A percentile compares a stretch with the other conserved stretches of the same genome.
phyloP scores from a whole-genome alignment of 2,888 invertebrate species.

The Scaptomyza polygonia region DNA sequence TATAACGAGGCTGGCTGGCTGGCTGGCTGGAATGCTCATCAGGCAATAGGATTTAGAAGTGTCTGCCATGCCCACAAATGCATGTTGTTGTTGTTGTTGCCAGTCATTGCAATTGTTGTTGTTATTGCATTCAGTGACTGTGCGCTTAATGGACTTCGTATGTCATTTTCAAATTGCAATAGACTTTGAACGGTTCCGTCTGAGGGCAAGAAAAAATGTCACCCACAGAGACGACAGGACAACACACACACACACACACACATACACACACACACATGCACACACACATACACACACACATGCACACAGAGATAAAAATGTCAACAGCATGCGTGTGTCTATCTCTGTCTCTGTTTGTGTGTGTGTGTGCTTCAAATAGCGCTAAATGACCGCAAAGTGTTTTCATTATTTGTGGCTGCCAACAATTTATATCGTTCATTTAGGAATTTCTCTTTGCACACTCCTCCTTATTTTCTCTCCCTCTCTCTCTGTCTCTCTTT shows the following conservation, averaged over 20 bases:
- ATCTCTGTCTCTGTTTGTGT: slow-evolving; percentile 27
- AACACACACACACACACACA: slow-evolving; percentile 1
- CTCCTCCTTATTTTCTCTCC: neutral
- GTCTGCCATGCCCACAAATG: slow-evolving; percentile 19
- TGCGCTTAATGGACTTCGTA: slow-evolving; percentile 78
- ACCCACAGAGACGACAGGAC: slow-evolving; percentile 40
- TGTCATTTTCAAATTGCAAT: slow-evolving; percentile 79
- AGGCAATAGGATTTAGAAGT: slow-evolving; percentile 48
- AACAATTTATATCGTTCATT: slow-evolving; percentile 82
- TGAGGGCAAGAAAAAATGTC: slow-evolving; percentile 57
- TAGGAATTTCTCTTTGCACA: slow-evolving; percentile 78
- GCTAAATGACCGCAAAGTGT: slow-evolving; percentile 79
- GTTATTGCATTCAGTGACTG: slow-evolving; percentile 58
- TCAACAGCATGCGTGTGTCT: slow-evolving; percentile 54
- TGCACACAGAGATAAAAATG: slow-evolving; percentile 49
- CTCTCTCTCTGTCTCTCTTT: neutral
- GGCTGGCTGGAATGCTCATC: slow-evolving; percentile 58
- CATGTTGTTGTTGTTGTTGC: slow-evolving; percentile 19
- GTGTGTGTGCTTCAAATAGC: slow-evolving; percentile 68
- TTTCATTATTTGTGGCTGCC: slow-evolving; percentile 80
- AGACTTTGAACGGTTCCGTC: slow-evolving; percentile 65
- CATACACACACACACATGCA: slow-evolving; percentile 1
- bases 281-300: slow-evolving; percentile 16
- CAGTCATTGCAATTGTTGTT: slow-evolving; percentile 32
- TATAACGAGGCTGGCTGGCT: slow-evolving; percentile 43